Evolutionary conservation across 2,888 invertebrate species (phyloP).

Genomic region (Lithosia quadra): DNA sequence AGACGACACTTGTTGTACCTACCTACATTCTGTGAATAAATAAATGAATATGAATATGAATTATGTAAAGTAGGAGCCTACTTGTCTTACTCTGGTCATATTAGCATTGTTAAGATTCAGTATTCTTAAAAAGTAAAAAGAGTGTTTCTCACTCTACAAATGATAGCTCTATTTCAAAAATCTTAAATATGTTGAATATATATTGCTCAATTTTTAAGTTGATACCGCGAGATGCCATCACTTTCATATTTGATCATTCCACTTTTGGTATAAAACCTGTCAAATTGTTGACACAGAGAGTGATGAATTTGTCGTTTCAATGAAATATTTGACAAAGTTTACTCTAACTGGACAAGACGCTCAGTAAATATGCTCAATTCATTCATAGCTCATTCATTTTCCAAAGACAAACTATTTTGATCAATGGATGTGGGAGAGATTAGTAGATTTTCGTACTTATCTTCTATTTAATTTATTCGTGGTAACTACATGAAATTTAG

Average conservation of each 20-base stretch:
- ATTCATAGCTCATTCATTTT: slow-evolving; percentile 47
- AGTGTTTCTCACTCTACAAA: too few relatives aligned
- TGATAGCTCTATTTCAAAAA: too few relatives aligned
- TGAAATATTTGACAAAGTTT: slow-evolving; percentile 46
- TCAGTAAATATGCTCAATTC: slow-evolving; percentile 45
- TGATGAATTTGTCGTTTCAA: slow-evolving; percentile 54
- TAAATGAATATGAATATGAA: too few relatives aligned
- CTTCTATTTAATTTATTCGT: background rate
- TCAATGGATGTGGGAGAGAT: slow-evolving; percentile 15
- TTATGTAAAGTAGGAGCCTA: too few relatives aligned
- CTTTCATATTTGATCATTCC: slow-evolving; percentile 51
- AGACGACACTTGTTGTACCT: too few relatives aligned
- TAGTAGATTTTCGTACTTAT: background rate
- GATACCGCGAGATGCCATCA: slow-evolving; percentile 42
- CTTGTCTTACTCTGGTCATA: too few relatives aligned
- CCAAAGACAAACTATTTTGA: slow-evolving; percentile 34
- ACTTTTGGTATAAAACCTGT: slow-evolving; percentile 26
- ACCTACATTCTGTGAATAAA: too few relatives aligned
- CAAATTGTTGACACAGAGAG: slow-evolving; percentile 46
- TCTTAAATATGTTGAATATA: background rate
- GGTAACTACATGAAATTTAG: background rate
- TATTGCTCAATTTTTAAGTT: slow-evolving; percentile 5
- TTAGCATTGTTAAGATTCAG: too few relatives aligned
- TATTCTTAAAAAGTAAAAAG: too few relatives aligned
- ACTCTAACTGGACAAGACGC: slow-evolving; percentile 31